Base-by-base conservation (phyloP, 2,888 invertebrate species). In the Chrysodeixis includens region DNA sequence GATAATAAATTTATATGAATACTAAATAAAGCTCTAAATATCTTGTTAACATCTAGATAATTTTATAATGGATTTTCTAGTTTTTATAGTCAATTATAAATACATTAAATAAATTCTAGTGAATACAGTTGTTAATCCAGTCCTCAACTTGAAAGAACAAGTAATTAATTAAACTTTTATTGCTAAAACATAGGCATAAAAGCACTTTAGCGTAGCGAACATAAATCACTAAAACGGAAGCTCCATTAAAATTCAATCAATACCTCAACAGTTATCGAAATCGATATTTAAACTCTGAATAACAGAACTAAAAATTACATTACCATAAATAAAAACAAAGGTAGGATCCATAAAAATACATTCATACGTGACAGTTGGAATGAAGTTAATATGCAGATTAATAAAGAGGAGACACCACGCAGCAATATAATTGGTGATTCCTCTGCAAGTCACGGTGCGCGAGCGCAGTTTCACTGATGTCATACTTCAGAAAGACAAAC, bases 361-460 rank as follows among this genome's bases (percentile, higher is more conserved):
- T 66, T 62, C 69, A 69, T 81, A 78, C 85, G 84, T 83, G 83
- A 77, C 80, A 10, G 51, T 32, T 46, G 64, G 72, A 81, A 79
- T 78, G 77, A 81, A 87, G 86, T 86, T 90, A 91, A 91, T 90
- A 91, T 89, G 88, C 86, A 91, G 87, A 92, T 91, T 90, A 83
- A 85, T 89, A 90, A 83, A 86, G 83, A 83, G 81, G 78, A 83
- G 76, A 78, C 87, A 62, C 56, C 49, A 56, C 70, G 32, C 54
- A 62, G 16, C 56, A 69, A 62, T 74, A 74, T 93, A 92, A 93
- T 90, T 79, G 85, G 82, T 88, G 74, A 93, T 93, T 93, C 86
- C 89, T 72, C 85, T 89, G 84, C 92, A 89, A 89, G 90, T 92
- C 93, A 92, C 91, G 92, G 74, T 86, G 90, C 86, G 86, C 74